phyloP scores from a whole-genome alignment of 2,113 vertebrate genomes.

The Seriola rivoliana region DNA sequence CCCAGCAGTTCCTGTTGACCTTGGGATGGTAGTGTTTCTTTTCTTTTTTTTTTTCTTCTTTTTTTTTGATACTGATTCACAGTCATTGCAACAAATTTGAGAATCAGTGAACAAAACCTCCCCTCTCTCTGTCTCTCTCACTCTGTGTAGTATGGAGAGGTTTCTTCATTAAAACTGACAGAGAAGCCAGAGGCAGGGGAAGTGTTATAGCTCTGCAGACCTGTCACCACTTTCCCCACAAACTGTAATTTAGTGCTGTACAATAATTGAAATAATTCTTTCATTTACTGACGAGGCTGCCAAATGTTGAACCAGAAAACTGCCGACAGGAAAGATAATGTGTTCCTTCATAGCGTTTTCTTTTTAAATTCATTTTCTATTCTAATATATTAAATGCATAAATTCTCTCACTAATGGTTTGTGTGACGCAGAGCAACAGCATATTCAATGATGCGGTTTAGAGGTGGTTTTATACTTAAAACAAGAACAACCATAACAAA shows the following conservation, averaged over 20 bases:
- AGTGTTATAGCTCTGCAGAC: constrained; percentile 80
- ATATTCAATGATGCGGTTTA: constrained; percentile 74
- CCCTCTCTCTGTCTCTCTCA: constrained; percentile 48
- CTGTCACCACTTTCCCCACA: constrained; percentile 80
- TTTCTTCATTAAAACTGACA: constrained; percentile 84
- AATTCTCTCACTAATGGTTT: constrained; percentile 81
- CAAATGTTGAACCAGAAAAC: constrained; percentile 83
- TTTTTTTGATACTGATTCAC: constrained; percentile 17
- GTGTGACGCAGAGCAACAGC: constrained; percentile 69
- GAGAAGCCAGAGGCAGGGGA: constrained; percentile 76
- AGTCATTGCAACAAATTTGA: constrained; percentile 66
- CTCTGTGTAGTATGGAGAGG: constrained; percentile 65
- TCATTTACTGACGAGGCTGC: constrained; percentile 81
- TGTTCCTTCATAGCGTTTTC: constrained; percentile 74
- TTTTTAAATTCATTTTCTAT: constrained; percentile 82
- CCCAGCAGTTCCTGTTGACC: constrained; percentile 47
- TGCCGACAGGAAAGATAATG: constrained; percentile 81
- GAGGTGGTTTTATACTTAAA: constrained; percentile 75
- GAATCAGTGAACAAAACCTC: constrained; percentile 62
- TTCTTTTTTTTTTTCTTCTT: not conserved
- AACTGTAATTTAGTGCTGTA: constrained; percentile 80
- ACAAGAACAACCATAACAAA: constrained; percentile 79
- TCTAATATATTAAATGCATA: constrained; percentile 83
- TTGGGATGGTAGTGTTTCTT: constrained; percentile 29
- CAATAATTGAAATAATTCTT: constrained; percentile 84